Percentiles rank a stretch among this genome's conserved stretches.
These are phyloP conservation scores for Aporrectodea caliginosa DNA, from an alignment of 1,140 invertebrate species.

Conservation along the genomic window DNA sequence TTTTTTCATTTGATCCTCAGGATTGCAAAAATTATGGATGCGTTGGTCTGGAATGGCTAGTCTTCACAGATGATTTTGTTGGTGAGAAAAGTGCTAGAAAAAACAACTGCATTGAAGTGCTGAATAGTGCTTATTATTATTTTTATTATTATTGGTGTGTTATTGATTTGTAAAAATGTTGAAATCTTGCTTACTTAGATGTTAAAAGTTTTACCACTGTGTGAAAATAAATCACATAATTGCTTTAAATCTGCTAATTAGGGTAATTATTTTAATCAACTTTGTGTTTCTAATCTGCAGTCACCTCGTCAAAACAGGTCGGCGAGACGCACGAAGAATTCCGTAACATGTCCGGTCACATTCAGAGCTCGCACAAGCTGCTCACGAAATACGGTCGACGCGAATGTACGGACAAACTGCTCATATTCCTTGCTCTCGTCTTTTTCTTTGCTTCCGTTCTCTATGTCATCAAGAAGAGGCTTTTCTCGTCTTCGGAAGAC, in stretches of 20 bases:
- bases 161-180: too few relatives aligned
- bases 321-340: conserved; percentile 76
- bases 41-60: too few relatives aligned
- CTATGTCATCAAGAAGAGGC: conserved; percentile 83
- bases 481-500: conserved; percentile 59
- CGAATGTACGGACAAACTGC: conserved; percentile 89
- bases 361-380: conserved; percentile 81
- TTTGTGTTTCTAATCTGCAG: conserved; percentile 14
- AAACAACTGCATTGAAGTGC: too few relatives aligned
- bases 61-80: too few relatives aligned
- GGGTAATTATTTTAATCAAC: not conserved
- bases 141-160: too few relatives aligned
- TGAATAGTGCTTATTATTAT: too few relatives aligned
- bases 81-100: too few relatives aligned
- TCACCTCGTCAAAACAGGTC: conserved; percentile 48
- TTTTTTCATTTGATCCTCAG: too few relatives aligned
- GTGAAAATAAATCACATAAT: too few relatives aligned
- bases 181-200: too few relatives aligned
- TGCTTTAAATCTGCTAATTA: not conserved
- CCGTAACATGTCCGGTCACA: conserved; percentile 76
- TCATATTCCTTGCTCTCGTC: conserved; percentile 81
- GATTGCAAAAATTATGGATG: too few relatives aligned
- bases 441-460: conserved; percentile 88
- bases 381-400: conserved; percentile 88
- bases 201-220: too few relatives aligned